phyloP scores from a whole-genome alignment of 1,140 invertebrate genomes.

The Magallana gigas region DNA sequence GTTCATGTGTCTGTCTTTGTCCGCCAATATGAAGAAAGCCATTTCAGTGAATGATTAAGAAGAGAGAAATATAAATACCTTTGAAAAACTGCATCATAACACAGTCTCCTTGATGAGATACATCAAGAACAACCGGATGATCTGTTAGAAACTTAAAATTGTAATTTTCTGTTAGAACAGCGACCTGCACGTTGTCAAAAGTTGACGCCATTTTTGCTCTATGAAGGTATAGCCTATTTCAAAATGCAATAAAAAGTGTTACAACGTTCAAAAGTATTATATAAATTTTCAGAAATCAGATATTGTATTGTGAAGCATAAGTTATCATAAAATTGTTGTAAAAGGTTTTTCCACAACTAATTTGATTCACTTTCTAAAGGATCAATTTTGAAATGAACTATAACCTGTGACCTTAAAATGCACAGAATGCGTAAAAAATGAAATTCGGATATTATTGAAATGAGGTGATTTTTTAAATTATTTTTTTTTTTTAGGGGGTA shows the following conservation, averaged over 20 bases:
- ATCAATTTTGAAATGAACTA: background rate
- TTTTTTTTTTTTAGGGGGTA: too few relatives aligned
- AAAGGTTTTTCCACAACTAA: too few relatives aligned
- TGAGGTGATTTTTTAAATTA: too few relatives aligned
- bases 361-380: background rate
- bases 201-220: slow-evolving; percentile 74
- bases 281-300: too few relatives aligned
- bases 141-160: slow-evolving; percentile 64
- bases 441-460: too few relatives aligned
- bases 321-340: too few relatives aligned
- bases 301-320: too few relatives aligned
- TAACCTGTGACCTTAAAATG: background rate
- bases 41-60: background rate
- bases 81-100: slow-evolving; percentile 66
- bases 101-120: slow-evolving; percentile 62
- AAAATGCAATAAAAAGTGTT: background rate
- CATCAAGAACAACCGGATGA: slow-evolving; percentile 61
- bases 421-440: too few relatives aligned
- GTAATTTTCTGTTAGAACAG: slow-evolving; percentile 69
- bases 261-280: too few relatives aligned
- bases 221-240: slow-evolving; percentile 39
- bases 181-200: slow-evolving; percentile 77
- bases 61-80: slow-evolving; percentile 57
- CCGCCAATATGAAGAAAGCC: background rate
- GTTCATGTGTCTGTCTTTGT: background rate